phyloP scores from a whole-genome alignment of 2,797 vertebrate species.

The Hapalemur alaotrensis region DNA sequence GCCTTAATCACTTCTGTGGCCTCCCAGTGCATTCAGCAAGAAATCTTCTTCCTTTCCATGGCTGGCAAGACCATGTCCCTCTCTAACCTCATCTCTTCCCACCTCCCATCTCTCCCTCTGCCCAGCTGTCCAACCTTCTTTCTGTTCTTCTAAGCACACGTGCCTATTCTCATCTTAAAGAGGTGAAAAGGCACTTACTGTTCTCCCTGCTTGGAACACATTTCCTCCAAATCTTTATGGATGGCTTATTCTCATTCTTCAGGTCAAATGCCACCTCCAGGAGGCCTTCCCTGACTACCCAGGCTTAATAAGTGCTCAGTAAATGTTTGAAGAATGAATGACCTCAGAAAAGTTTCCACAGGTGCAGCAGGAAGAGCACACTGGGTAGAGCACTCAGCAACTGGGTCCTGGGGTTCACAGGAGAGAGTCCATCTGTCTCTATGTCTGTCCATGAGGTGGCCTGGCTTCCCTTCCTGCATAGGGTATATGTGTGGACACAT shows the following conservation, averaged over 20 bases:
- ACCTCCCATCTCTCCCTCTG: fast-evolving
- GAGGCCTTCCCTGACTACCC: not conserved
- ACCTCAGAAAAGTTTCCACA: not conserved
- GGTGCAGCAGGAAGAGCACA: not conserved
- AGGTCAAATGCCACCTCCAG: not conserved
- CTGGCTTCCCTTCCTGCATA: not conserved
- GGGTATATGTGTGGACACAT: not conserved
- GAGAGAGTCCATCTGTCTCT: not conserved
- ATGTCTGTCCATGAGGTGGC: not conserved
- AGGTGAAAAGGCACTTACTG: not conserved
- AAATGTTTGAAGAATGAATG: not conserved
- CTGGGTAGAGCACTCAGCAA: not conserved
- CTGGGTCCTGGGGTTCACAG: not conserved
- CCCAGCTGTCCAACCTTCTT: not conserved
- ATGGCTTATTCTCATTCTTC: not conserved
- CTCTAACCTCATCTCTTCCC: not conserved
- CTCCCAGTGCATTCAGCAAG: not conserved
- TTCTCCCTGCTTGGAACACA: not conserved
- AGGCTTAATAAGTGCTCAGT: constrained; percentile 33
- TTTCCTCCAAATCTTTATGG: not conserved
- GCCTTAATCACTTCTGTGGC: not conserved
- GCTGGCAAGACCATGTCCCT: not conserved
- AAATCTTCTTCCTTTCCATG: not conserved
- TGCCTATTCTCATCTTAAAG: not conserved
- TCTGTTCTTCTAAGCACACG: not conserved